Evolutionary conservation across 1,140 invertebrate genomes (phyloP).

Genomic region (Pomacea maculata): DNA sequence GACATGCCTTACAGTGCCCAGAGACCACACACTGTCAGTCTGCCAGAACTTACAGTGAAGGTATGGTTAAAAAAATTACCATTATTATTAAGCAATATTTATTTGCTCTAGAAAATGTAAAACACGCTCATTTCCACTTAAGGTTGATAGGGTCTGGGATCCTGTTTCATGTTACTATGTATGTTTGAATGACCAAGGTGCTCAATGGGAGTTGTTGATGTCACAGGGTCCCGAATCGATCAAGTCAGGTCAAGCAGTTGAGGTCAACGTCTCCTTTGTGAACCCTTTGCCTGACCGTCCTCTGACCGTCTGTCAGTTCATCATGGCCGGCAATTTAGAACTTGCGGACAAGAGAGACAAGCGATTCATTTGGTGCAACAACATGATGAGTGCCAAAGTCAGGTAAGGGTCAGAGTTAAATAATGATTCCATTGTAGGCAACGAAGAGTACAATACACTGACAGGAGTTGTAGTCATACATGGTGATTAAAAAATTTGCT

Average conservation of each 20-base stretch:
- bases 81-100: not conserved
- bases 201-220: not conserved
- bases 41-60: not conserved
- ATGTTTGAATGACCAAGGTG: not conserved
- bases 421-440: not conserved
- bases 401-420: not conserved
- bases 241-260: not conserved
- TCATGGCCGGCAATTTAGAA: conserved; percentile 4
- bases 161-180: not conserved
- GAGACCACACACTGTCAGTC: not conserved
- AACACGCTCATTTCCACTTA: not conserved
- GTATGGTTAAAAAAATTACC: not conserved
- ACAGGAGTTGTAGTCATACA: not conserved
- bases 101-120: not conserved
- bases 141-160: not conserved
- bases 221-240: conserved; percentile 1
- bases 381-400: not conserved
- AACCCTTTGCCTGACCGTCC: conserved; percentile 6
- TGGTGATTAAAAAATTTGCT: not conserved
- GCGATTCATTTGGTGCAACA: not conserved
- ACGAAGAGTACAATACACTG: not conserved
- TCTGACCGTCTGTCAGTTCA: not conserved
- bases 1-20: conserved; percentile 23
- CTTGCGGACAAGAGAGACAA: not conserved
- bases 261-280: not conserved